A percentile compares a stretch with the other conserved stretches of the same genome.
phyloP scores from a whole-genome alignment of 2,888 invertebrate species.

The Xylota sylvarum region DNA sequence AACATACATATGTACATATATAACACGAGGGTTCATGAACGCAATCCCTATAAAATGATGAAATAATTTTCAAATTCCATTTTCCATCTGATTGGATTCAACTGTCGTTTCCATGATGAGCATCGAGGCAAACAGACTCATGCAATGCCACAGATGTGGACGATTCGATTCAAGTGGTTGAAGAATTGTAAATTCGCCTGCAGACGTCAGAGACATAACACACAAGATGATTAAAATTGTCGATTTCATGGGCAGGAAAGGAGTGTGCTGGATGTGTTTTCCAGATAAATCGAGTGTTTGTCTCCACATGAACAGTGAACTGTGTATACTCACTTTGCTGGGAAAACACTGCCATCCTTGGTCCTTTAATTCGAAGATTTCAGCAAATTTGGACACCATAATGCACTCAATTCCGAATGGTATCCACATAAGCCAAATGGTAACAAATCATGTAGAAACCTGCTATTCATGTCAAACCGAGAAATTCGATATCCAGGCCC shows the following conservation, averaged over 20 bases:
- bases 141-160: slow-evolving; percentile 26
- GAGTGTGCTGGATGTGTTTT: background rate
- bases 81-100: slow-evolving; percentile 47
- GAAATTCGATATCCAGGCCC: too few relatives aligned
- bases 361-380: too few relatives aligned
- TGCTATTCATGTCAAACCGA: too few relatives aligned
- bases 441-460: too few relatives aligned
- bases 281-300: too few relatives aligned
- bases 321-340: too few relatives aligned
- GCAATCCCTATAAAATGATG: slow-evolving; percentile 2
- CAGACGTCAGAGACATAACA: background rate
- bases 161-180: slow-evolving; percentile 21
- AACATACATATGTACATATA: background rate
- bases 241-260: background rate
- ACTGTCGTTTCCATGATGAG: slow-evolving; percentile 17
- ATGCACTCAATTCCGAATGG: too few relatives aligned
- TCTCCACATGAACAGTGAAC: too few relatives aligned
- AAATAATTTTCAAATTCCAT: slow-evolving; percentile 11
- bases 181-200: background rate
- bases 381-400: too few relatives aligned
- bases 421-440: too few relatives aligned
- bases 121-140: background rate
- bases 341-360: background rate
- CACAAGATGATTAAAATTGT: background rate
- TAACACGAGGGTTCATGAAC: slow-evolving; percentile 29